Evolutionary conservation across 2,113 vertebrate genomes (phyloP), one percentile per base, ranked within the genome.

Genomic region (Ancistrus triradiatus): DNA sequence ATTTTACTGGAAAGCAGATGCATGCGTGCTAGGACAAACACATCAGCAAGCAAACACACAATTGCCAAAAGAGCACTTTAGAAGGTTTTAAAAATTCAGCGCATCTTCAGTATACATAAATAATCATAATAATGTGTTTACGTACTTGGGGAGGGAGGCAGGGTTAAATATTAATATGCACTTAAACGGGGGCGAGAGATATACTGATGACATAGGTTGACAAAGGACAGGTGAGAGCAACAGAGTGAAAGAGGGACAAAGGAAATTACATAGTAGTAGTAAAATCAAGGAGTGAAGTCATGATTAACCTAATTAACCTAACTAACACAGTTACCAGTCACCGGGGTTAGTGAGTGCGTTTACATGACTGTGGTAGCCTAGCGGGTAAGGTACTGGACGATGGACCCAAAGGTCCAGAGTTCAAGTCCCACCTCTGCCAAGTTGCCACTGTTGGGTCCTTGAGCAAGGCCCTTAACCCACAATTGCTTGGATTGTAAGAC

Each of bases 51-150:
- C 79, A 80, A 83, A 85, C 77, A 82, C 73, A 52, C 77, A 82
- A 82, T 75, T 77, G 78, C 73, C 78, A 25, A 62, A 74, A 75
- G 69, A 81, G 80, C 85, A 87, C 86, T 86, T 80, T 49, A 50
- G 24, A 61, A 24, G 63, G 50, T 77, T 80, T 88, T 72, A 86
- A 89, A 86, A 78, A 88, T 87, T 83, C 68, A 84, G 62, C 59
- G 49, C 63, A 59, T 73, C 78, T 78, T 71, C 70, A 81, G 84
- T 85, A 86, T 88, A 83, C 86, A 89, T 87, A 86, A 89, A 88
- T 88, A 86, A 88, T 88, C 81, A 86, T 84, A 86, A 86, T 88
- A 87, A 87, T 87, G 85, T 88, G 83, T 88, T 88, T 86, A 86
- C 85, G 80, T 79, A 80, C 76, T 42, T 77, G 81, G 78, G 81